A percentile compares a stretch with the other conserved stretches of the same genome.
Conservation (phyloP, 2,888 invertebrate genomes). For the Julus scandinavius region DNA sequence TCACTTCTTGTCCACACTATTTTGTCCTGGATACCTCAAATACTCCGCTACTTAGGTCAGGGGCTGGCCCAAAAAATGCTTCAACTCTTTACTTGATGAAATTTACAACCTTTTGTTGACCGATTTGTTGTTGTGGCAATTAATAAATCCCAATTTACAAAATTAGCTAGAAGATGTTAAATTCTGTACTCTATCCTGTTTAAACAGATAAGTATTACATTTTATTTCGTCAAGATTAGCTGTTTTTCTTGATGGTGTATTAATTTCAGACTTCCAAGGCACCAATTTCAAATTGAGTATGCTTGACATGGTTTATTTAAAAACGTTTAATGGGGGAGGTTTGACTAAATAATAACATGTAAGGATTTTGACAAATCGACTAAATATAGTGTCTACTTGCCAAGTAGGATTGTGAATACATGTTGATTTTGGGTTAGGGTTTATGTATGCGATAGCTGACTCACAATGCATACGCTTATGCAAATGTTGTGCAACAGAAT, state of each 20-base stretch:
- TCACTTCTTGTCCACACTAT: background rate
- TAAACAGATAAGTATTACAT: background rate
- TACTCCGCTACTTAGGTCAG: background rate
- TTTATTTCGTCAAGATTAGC: background rate
- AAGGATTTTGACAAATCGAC: background rate
- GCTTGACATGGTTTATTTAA: conserved; percentile 14
- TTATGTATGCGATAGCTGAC: background rate
- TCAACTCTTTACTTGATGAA: background rate
- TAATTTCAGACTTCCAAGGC: background rate
- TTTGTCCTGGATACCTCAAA: background rate
- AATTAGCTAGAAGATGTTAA: background rate
- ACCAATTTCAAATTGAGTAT: background rate
- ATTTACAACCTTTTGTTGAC: conserved; percentile 1
- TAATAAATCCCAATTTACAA: background rate
- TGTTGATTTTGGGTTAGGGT: conserved; percentile 24
- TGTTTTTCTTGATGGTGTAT: background rate
- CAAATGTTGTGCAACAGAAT: background rate
- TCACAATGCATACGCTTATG: background rate
- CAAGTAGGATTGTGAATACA: background rate
- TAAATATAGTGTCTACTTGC: conserved; percentile 5
- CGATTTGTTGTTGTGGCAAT: background rate
- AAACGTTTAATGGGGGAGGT: background rate
- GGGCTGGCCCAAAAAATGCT: background rate
- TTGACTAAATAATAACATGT: background rate
- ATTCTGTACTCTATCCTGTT: background rate